These are phyloP conservation scores for Clavelina lepadiformis DNA, from an alignment of 23 tunicate species.

Conservation along the genomic window DNA sequence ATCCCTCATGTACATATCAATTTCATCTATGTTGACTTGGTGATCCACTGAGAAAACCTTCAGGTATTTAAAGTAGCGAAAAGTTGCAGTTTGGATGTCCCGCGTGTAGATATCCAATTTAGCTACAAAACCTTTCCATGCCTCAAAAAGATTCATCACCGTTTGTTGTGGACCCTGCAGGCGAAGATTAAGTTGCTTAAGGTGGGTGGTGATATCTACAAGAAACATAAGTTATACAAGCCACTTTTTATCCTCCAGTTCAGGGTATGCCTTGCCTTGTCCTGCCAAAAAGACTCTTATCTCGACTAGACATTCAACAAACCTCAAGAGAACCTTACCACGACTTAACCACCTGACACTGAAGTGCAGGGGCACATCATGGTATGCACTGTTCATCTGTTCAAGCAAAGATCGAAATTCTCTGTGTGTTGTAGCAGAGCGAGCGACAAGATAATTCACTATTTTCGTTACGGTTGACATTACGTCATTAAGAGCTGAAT, in stretches of 20 bases:
- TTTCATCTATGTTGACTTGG: constrained; percentile 18
- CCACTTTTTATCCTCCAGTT: constrained; percentile 41
- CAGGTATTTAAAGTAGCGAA: constrained; percentile 38
- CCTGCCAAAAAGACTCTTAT: constrained; percentile 25
- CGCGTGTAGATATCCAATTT: constrained; percentile 26
- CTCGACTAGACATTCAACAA: constrained; percentile 40
- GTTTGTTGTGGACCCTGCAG: constrained; percentile 31
- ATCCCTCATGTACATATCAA: constrained; percentile 23
- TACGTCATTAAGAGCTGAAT: constrained; percentile 13
- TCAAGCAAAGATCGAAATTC: constrained; percentile 23
- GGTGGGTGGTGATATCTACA: constrained; percentile 25
- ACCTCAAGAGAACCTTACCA: constrained; percentile 30
- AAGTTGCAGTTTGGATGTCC: constrained; percentile 35
- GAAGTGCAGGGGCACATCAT: constrained; percentile 21
- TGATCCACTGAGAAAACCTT: constrained; percentile 27
- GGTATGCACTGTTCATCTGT: constrained; percentile 38
- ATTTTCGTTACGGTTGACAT: constrained; percentile 13
- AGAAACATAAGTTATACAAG: constrained; percentile 42
- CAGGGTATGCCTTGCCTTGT: constrained; percentile 34
- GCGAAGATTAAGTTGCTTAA: constrained; percentile 41
- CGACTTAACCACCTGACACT: constrained; percentile 20
- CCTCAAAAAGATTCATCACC: constrained; percentile 31
- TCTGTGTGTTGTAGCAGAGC: constrained; percentile 41
- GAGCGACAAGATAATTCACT: constrained; percentile 25
- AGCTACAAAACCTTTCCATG: constrained; percentile 42